Percentiles rank a stretch among this genome's conserved stretches.
Conservation (phyloP, 2,797 vertebrate species). For the Aphelocoma californica region DNA sequence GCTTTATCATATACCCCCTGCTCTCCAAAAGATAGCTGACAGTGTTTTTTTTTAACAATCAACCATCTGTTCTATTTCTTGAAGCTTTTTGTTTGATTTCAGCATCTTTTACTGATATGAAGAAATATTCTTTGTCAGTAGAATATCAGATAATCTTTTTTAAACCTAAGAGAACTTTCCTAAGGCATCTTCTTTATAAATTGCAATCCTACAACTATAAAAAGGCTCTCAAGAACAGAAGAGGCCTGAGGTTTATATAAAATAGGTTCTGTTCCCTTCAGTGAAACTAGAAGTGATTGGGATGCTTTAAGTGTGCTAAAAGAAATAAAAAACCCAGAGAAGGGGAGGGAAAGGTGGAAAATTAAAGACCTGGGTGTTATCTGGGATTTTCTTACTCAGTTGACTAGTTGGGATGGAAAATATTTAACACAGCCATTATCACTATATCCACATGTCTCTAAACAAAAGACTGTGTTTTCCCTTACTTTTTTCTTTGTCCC, state of each 20-base stretch:
- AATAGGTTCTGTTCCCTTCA: neutral
- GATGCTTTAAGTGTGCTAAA: neutral
- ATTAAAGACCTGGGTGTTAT: neutral
- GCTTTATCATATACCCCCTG: neutral
- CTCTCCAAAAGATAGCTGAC: neutral
- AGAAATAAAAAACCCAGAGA: neutral
- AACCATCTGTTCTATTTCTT: slow-evolving; percentile 17
- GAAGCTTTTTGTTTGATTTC: slow-evolving; percentile 10
- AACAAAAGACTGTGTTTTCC: neutral
- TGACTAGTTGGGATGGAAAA: neutral
- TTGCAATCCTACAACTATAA: neutral
- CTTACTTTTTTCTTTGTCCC: neutral
- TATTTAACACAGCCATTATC: neutral
- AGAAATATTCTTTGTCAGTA: slow-evolving; percentile 8
- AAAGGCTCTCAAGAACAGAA: neutral
- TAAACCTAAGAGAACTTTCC: neutral
- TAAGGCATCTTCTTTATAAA: neutral
- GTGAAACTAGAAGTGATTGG: neutral
- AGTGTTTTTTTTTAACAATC: neutral
- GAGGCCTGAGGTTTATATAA: neutral
- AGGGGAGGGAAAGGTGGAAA: neutral
- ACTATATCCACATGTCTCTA: neutral
- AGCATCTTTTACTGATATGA: neutral
- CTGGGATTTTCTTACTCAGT: neutral
- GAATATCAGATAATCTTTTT: slow-evolving; percentile 13